Percentiles rank a stretch among this genome's conserved stretches.
These are phyloP conservation scores for Diceros bicornis DNA, from an alignment of 2,797 vertebrate species.

Conservation along the genomic window DNA sequence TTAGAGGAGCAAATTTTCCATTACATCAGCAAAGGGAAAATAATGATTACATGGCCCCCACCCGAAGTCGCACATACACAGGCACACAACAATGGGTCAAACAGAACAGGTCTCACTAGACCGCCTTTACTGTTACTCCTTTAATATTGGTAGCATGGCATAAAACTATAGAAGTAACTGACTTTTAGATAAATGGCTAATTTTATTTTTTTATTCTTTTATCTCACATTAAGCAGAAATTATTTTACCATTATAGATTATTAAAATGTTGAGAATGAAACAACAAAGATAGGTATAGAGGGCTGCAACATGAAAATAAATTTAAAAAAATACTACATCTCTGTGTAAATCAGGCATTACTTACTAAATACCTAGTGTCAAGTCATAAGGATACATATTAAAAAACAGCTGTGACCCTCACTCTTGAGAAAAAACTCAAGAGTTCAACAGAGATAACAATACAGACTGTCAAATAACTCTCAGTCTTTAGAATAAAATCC, in stretches of 20 bases:
- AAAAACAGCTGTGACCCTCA: not conserved
- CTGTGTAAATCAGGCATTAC: not conserved
- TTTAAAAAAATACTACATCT: not conserved
- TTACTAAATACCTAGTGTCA: not conserved
- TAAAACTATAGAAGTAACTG: not conserved
- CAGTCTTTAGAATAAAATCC: constrained; percentile 8
- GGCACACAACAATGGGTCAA: not conserved
- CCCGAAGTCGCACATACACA: not conserved
- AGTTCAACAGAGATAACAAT: not conserved
- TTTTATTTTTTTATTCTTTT: not conserved
- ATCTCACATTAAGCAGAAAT: constrained; percentile 27
- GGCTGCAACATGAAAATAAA: not conserved
- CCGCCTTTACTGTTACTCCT: not conserved
- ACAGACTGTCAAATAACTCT: not conserved
- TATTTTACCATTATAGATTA: constrained; percentile 37
- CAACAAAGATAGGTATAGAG: constrained; percentile 25
- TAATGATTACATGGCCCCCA: constrained; percentile 71
- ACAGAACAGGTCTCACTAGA: not conserved
- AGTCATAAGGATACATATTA: not conserved
- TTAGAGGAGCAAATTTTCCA: constrained; percentile 88
- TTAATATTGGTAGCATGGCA: not conserved
- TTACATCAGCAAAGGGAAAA: constrained; percentile 88
- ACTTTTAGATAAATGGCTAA: constrained; percentile 40
- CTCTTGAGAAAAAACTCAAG: not conserved
- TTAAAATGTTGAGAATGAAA: constrained; percentile 36